Conservation (phyloP, 2,888 invertebrate species). For the Tiliacea aurago region DNA sequence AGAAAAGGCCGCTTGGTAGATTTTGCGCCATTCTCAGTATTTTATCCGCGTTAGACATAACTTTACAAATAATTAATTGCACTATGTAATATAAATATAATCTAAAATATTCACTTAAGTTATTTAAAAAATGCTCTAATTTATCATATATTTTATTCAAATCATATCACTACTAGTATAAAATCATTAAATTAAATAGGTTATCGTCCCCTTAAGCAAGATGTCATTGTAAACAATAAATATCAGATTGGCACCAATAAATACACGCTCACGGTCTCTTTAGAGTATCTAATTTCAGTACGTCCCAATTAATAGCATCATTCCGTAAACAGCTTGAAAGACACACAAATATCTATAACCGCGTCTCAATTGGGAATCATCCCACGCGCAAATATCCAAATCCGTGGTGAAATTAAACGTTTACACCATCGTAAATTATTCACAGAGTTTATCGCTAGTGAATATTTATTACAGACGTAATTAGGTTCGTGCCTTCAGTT, state of each 20-base stretch:
- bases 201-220: too few species aligned
- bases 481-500: slow-evolving; percentile 83
- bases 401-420: slow-evolving; percentile 82
- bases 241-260: slow-evolving; percentile 10
- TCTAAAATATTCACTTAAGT: too few species aligned
- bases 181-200: too few species aligned
- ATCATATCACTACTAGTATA: too few species aligned
- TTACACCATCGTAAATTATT: slow-evolving; percentile 85
- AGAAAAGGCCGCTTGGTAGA: too few species aligned
- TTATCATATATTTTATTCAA: too few species aligned
- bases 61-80: too few species aligned
- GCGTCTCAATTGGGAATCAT: slow-evolving; percentile 54
- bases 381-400: slow-evolving; percentile 72
- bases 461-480: slow-evolving; percentile 87
- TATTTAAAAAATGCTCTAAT: too few species aligned
- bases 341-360: slow-evolving; percentile 47
- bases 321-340: slow-evolving; percentile 47
- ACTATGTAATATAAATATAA: too few species aligned
- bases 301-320: slow-evolving; percentile 25
- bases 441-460: slow-evolving; percentile 86
- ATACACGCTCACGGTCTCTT: slow-evolving; percentile 5
- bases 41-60: too few species aligned
- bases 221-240: not conserved
- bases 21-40: too few species aligned
- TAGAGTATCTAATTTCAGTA: slow-evolving; percentile 30